A percentile compares a stretch with the other conserved stretches of the same genome.
Conservation (phyloP, 2,888 invertebrate genomes). For the Drosophila helvetica region DNA sequence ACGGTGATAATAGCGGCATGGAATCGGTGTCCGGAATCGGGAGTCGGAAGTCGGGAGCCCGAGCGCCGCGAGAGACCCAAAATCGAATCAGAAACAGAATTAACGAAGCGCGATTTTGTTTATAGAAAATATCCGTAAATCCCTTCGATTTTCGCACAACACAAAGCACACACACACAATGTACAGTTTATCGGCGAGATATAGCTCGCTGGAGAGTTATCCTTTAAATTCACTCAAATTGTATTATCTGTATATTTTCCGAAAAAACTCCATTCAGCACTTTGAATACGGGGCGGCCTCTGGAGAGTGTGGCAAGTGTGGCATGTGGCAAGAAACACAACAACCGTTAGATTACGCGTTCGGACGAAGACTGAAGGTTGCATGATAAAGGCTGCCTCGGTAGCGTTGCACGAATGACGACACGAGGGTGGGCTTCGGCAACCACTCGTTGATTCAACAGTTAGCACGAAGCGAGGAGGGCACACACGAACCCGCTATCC, state of each 20-base stretch:
- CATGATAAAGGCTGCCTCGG: conserved; percentile 32
- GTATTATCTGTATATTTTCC: neutral
- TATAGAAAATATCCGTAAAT: conserved; percentile 14
- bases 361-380: conserved; percentile 68
- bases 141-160: conserved; percentile 3
- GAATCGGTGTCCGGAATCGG: neutral
- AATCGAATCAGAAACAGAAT: conserved; percentile 53
- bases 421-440: conserved; percentile 55
- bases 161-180: conserved; percentile 9
- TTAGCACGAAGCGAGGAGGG: conserved; percentile 49
- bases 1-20: conserved; percentile 9
- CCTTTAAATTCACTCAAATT: neutral
- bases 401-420: conserved; percentile 21
- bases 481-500: conserved; percentile 23
- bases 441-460: conserved; percentile 80
- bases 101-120: conserved; percentile 44
- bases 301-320: neutral
- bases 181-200: conserved; percentile 5
- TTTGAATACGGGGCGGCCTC: conserved; percentile 13
- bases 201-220: neutral
- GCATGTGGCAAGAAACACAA: conserved; percentile 42
- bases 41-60: conserved; percentile 12
- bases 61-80: conserved; percentile 48
- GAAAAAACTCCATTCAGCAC: conserved; percentile 11
- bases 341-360: conserved; percentile 76